Evolutionary conservation across 2,888 invertebrate species (phyloP).

Genomic region (Peribatodes rhomboidaria): DNA sequence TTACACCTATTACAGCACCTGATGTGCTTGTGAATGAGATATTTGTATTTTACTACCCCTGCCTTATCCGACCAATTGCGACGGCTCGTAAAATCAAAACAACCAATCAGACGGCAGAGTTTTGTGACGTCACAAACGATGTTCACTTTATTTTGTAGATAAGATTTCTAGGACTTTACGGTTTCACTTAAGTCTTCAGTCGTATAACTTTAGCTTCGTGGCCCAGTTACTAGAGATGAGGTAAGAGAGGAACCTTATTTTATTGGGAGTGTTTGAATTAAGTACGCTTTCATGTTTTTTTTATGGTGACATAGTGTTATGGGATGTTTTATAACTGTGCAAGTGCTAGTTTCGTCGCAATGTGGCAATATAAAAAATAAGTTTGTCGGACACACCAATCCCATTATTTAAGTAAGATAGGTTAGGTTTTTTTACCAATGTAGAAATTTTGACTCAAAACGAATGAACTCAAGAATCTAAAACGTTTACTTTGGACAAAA

Average conservation of each 20-base stretch:
- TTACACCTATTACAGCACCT: constrained; percentile 27
- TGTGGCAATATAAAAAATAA: too few species aligned
- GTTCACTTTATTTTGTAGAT: constrained; percentile 28
- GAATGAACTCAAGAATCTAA: too few species aligned
- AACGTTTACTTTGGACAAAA: too few species aligned
- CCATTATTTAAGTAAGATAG: too few species aligned
- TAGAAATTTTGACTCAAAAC: too few species aligned
- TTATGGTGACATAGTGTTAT: neutral
- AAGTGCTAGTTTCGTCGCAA: too few species aligned
- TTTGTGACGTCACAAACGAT: constrained; percentile 34
- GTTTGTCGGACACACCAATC: too few species aligned
- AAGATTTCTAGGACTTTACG: constrained; percentile 32
- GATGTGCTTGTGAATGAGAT: constrained; percentile 31
- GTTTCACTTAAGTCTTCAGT: constrained; percentile 32
- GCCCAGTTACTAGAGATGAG: constrained; percentile 26
- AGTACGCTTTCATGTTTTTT: neutral
- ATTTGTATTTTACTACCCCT: constrained; percentile 29
- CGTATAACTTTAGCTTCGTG: constrained; percentile 32
- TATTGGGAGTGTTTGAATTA: constrained; percentile 1
- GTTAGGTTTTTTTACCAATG: too few species aligned
- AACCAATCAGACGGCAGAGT: constrained; percentile 29
- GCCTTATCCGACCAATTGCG: constrained; percentile 22
- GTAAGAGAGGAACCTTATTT: constrained; percentile 5
- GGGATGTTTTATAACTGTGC: too few species aligned
- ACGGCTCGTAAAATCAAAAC: constrained; percentile 30